Evolutionary conservation across 2,888 invertebrate species (phyloP), one percentile per base, ranked within the genome.

Genomic region (Corythucha ciliata): DNA sequence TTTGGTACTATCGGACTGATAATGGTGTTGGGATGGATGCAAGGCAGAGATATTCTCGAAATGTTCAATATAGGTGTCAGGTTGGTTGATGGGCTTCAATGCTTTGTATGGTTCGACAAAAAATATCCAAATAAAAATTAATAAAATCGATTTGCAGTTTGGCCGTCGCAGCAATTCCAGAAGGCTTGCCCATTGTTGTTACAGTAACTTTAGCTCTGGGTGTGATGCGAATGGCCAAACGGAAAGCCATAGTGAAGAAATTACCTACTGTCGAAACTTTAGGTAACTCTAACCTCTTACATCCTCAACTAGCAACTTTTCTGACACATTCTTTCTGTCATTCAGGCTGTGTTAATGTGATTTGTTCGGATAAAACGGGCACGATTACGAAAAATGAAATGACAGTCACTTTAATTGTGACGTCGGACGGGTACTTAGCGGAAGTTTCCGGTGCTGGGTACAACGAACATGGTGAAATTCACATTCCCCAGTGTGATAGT

Each of bases 51-150:
- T 0, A 69, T 94, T 18, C 79, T 93, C 57, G 96, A 96, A 66
- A 97, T 98, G 96, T 93, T 98, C 68, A 97, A 93, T 12, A 97
- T 98, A 55, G 88, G 97, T 48, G 97, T 97, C 60, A 94, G 94
- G 76, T 76, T 10, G 10, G 29, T 29, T 29, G 10, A 29, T 29
- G 29, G 10, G 29, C 12, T 29, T n/a, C 29, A 29, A 29, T 29
- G n/a, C 29, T 10, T 29, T 29, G n/a, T 29, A 29, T 29, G 10
- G 29, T 29, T n/a, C 29, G n/a, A 29, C 10, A 29, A 29, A 10
- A 29, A 29, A 29, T 29, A 29, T 29, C 10, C 12, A 29, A 10
- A 29, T 29, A 29, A 29, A 29, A 12, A 10, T 29, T 56, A 78
- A n/a, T n/a, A n/a, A n/a, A n/a, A n/a, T n/a, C n/a, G n/a, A n/a